Conservation (phyloP, 2,113 vertebrate species). For the Oryzias melastigma region DNA sequence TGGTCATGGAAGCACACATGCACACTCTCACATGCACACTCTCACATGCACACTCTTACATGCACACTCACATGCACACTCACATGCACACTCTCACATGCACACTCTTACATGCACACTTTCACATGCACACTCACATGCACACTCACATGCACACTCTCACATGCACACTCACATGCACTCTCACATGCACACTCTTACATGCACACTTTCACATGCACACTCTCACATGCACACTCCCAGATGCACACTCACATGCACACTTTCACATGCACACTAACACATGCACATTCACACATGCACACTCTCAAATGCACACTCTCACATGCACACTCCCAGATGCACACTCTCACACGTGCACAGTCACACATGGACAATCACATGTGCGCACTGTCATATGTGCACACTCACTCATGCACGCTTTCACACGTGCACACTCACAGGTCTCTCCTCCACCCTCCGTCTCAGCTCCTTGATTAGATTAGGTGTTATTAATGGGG, state of each 20-base stretch:
- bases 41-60: too few species aligned
- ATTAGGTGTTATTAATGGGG: constrained; percentile 99
- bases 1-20: constrained; percentile 9
- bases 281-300: constrained; percentile 14
- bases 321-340: too few species aligned
- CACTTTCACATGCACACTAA: neutral
- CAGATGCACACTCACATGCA: too few species aligned
- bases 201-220: neutral
- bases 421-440: constrained; percentile 27
- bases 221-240: too few species aligned
- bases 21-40: too few species aligned
- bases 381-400: neutral
- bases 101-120: too few species aligned
- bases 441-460: constrained; percentile 57
- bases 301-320: constrained; percentile 12
- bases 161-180: too few species aligned
- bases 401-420: constrained; percentile 12
- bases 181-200: too few species aligned
- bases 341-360: constrained; percentile 14
- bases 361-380: constrained; percentile 22
- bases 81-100: too few species aligned
- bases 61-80: too few species aligned
- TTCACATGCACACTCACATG: too few species aligned
- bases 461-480: constrained; percentile 86
- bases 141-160: too few species aligned